Evolutionary conservation across 2,888 invertebrate genomes (phyloP).

Genomic region (Chrysotoxum bicinctum): DNA sequence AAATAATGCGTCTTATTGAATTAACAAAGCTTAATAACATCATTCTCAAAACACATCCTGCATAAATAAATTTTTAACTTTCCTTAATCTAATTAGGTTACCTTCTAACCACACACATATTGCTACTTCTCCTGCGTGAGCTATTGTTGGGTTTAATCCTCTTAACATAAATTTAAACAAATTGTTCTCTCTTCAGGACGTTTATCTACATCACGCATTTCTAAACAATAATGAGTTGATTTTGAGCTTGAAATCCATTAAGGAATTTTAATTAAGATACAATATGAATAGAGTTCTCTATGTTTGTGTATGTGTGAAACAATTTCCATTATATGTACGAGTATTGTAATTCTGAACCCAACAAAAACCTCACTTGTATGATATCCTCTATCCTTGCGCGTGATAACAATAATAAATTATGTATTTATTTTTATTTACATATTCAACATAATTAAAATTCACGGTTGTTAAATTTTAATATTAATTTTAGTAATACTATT

Average conservation of each 20-base stretch:
- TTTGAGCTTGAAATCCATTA: constrained; percentile 42
- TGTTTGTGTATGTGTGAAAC: not conserved
- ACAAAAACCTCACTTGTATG: not conserved
- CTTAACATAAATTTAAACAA: constrained; percentile 12
- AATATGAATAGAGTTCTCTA: not conserved
- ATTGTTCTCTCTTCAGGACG: not conserved
- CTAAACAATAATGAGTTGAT: constrained; percentile 37
- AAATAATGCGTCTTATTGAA: not conserved
- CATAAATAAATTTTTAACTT: not conserved
- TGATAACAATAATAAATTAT: not conserved
- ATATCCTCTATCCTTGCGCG: not conserved
- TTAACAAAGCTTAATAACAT: not conserved
- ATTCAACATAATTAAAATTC: constrained; percentile 7
- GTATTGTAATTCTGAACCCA: not conserved
- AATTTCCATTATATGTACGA: not conserved
- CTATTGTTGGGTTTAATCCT: constrained; percentile 13
- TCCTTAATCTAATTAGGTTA: not conserved
- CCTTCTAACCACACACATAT: not conserved
- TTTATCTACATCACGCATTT: constrained; percentile 9
- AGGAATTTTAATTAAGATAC: constrained; percentile 34
- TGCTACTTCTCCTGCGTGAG: not conserved
- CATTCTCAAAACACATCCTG: not conserved
- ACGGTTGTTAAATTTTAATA: constrained; percentile 1
- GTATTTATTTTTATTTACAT: not conserved
- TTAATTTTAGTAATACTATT: not conserved